These are phyloP conservation scores for Manacus vitellinus DNA, from an alignment of 2,113 vertebrate species.

Conservation along the genomic window DNA sequence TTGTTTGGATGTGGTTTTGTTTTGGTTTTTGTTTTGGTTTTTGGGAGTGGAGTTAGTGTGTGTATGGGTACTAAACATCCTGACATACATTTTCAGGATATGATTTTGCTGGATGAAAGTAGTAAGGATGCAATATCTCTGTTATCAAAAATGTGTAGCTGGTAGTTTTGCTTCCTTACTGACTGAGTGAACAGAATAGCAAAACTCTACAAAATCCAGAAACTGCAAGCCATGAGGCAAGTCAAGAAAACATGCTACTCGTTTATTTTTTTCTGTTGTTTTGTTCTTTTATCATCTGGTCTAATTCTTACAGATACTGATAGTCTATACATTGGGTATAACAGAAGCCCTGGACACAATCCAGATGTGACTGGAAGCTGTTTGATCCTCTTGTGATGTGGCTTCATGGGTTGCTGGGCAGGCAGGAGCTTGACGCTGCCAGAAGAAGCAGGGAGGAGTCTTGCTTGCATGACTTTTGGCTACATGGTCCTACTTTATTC, in stretches of 20 bases:
- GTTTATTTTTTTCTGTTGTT: not conserved
- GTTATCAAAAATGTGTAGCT: not conserved
- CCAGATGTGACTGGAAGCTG: not conserved
- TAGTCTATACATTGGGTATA: not conserved
- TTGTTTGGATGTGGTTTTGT: not conserved
- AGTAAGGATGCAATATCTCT: not conserved
- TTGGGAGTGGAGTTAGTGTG: not conserved
- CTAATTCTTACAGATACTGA: not conserved
- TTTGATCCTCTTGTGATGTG: not conserved
- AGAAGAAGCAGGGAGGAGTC: not conserved
- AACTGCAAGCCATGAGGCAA: not conserved
- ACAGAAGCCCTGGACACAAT: not conserved
- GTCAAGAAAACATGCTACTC: not conserved
- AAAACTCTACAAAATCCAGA: not conserved
- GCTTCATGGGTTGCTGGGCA: not conserved
- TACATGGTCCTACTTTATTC: fast-evolving
- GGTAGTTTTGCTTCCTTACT: not conserved
- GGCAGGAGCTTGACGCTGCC: not conserved
- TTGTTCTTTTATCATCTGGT: not conserved
- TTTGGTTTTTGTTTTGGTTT: not conserved
- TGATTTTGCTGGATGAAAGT: not conserved
- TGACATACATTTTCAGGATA: not conserved
- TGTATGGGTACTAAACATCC: not conserved
- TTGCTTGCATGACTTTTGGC: not conserved
- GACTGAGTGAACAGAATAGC: not conserved